phyloP scores from a whole-genome alignment of 2,113 vertebrate genomes.

The Miniopterus natalensis region DNA sequence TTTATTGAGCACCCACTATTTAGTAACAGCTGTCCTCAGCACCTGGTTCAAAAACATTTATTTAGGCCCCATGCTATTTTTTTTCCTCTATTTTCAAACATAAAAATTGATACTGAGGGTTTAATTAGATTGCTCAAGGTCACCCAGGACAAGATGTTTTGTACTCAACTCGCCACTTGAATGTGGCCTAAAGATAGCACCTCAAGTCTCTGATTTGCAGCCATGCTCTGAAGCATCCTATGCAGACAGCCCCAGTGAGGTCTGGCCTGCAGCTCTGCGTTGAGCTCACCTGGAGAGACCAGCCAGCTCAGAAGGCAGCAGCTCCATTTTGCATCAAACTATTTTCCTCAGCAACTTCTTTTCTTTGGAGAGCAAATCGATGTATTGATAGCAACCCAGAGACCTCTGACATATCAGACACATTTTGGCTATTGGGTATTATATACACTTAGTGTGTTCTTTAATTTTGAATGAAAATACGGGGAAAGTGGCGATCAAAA shows the following conservation, averaged over 20 bases:
- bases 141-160: not conserved
- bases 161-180: not conserved
- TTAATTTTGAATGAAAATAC: not conserved
- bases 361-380: slow-evolving; percentile 12
- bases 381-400: not conserved
- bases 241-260: not conserved
- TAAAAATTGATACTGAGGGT: not conserved
- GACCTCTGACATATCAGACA: not conserved
- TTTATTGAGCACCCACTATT: not conserved
- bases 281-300: not conserved
- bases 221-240: not conserved
- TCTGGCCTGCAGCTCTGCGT: not conserved
- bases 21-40: not conserved
- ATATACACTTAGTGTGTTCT: not conserved
- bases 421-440: not conserved
- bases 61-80: not conserved
- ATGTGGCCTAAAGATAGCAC: not conserved
- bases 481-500: not conserved
- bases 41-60: not conserved
- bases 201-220: not conserved
- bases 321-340: not conserved
- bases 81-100: slow-evolving; percentile 27
- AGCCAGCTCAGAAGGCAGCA: not conserved
- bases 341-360: not conserved
- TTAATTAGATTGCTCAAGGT: not conserved